Base-by-base conservation (phyloP, 30 jellyfish, hydroid and myxozoan species). In the Catostylus mosaicus region DNA sequence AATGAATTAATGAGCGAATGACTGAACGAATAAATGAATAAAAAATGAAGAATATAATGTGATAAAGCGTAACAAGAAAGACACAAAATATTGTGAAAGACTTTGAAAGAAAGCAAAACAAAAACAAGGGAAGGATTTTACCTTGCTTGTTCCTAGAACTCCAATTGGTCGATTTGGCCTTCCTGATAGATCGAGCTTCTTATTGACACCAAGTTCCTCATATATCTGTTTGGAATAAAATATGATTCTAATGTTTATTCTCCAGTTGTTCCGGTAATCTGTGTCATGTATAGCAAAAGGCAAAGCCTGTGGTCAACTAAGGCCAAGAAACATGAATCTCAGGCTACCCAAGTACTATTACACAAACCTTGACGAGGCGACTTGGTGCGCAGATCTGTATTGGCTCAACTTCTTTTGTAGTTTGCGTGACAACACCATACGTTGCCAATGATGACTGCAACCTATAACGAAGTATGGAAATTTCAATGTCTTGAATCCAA, bases 141-240 rank as follows among this genome's bases (percentile, higher is more conserved):
- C 98, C 87, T 95, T 95, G 90, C 99, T 89, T 14, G 99, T 89
- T 11, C 97, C 96, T 11, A 95, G 82, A 22, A 90, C 90, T 3
- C 99, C 99, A 43, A 95, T 86, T 1, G 99, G 99, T 1, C 99
- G 96, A 30, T 78, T 78, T 0, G 99, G 99, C 52, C 99, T 73
- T 38, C 99, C 99, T 0, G 92, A 65, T 35, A 95, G 47, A 19
- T 83, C 87, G 11, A 95, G 67, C 77, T 90, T 89, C 68, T 76
- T 80, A 73, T 95, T 95, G 23, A 84, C 95, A 2, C 99, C 99
- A 30, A 95, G 93, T 73, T 80, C 85, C 56, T 84, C 95, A 62
- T 81, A 93, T 14, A 81, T 95, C 99, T 93, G 30, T 29, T 36
- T 3, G 72, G 1, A 45, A 51, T 10, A 69, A 23, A n/a, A n/a